A percentile compares a stretch with the other conserved stretches of the same genome.
These are phyloP conservation scores for Stylophora pistillata DNA, from an alignment of 64 coral and sea anemone species.

Conservation along the genomic window DNA sequence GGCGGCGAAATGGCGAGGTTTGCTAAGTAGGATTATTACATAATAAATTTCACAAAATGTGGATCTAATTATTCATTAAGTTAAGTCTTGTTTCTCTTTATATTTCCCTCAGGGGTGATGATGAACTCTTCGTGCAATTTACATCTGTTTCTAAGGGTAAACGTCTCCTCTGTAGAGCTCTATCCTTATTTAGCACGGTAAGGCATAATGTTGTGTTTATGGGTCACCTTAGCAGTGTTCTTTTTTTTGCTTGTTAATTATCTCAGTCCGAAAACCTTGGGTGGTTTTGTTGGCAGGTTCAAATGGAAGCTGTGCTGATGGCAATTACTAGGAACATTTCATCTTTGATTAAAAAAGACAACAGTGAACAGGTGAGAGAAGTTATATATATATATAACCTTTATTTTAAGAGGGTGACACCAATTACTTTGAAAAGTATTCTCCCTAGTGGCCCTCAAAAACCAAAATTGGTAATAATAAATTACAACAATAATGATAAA, in stretches of 20 bases:
- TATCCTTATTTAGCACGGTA: conserved; percentile 61
- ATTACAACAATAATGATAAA: background rate
- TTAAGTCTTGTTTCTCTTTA: background rate
- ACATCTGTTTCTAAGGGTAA: conserved; percentile 80
- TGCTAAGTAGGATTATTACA: background rate
- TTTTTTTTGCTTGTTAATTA: background rate
- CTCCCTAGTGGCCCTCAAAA: background rate
- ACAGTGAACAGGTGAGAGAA: conserved; percentile 34
- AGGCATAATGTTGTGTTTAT: background rate
- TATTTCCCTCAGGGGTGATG: conserved; percentile 20
- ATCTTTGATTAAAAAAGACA: conserved; percentile 50
- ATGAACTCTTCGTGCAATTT: conserved; percentile 76
- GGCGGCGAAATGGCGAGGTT: background rate
- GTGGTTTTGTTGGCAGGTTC: background rate
- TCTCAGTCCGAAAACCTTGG: background rate
- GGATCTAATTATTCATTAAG: background rate
- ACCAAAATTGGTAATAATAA: background rate
- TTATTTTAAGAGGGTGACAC: too few species aligned
- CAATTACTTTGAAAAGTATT: too few species aligned
- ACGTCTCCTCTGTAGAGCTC: conserved; percentile 61
- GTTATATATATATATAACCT: too few species aligned
- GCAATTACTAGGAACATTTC: conserved; percentile 48
- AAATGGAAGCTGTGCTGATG: conserved; percentile 39
- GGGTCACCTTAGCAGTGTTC: background rate
- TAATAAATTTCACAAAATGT: background rate